Conservation (phyloP, 2,113 vertebrate genomes). For the Labeo catla region DNA sequence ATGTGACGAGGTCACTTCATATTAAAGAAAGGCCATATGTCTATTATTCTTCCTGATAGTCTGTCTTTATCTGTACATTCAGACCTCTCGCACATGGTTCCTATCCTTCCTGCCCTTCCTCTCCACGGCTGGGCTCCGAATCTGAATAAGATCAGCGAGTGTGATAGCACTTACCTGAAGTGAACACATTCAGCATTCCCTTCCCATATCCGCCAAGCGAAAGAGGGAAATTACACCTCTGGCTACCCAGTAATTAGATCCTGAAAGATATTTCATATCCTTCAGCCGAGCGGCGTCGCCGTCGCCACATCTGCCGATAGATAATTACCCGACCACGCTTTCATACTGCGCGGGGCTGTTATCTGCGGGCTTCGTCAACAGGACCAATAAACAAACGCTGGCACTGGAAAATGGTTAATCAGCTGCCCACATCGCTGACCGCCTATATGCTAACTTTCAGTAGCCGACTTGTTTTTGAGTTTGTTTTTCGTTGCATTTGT, state of each 20-base stretch:
- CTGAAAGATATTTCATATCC: slow-evolving; percentile 60
- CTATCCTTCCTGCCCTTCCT: background rate
- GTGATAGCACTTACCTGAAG: slow-evolving; percentile 12
- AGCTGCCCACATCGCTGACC: slow-evolving; percentile 25
- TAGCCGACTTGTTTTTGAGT: background rate
- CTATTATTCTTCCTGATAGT: slow-evolving; percentile 18
- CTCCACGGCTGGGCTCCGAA: background rate
- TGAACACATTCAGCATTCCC: slow-evolving; percentile 42
- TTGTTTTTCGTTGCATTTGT: background rate
- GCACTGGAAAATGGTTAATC: slow-evolving; percentile 36
- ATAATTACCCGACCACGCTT: slow-evolving; percentile 53
- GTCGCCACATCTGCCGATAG: slow-evolving; percentile 17
- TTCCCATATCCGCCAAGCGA: slow-evolving; percentile 38
- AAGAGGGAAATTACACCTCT: slow-evolving; percentile 58
- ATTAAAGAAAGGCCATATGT: background rate
- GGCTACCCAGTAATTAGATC: slow-evolving; percentile 60
- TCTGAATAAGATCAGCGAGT: slow-evolving; percentile 23
- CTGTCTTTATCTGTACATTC: slow-evolving; percentile 19
- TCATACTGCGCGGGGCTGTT: slow-evolving; percentile 16
- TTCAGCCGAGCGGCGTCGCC: slow-evolving; percentile 39
- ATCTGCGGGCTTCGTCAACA: slow-evolving; percentile 16
- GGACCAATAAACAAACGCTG: slow-evolving; percentile 42
- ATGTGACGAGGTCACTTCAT: background rate
- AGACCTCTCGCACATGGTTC: background rate
- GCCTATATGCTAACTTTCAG: background rate